Evolutionary conservation across 2,797 vertebrate genomes (phyloP).

Genomic region (Sylvia borin): DNA sequence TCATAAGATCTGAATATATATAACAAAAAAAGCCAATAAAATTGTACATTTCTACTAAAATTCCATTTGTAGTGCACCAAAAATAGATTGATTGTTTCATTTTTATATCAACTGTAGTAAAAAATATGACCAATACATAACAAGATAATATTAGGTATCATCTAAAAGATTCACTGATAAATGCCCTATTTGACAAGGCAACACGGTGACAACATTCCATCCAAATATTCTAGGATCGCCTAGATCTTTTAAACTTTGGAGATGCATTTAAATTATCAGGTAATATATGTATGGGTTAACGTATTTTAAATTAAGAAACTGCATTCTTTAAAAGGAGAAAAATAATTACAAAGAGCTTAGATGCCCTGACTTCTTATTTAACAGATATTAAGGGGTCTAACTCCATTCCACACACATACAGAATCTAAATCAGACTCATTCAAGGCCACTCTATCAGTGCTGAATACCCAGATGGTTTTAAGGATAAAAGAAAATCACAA

Average conservation of each 20-base stretch:
- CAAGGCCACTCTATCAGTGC: neutral
- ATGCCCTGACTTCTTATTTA: neutral
- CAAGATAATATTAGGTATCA: neutral
- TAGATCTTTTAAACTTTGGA: neutral
- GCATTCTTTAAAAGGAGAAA: neutral
- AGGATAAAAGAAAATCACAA: neutral
- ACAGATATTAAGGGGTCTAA: neutral
- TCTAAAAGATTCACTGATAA: neutral
- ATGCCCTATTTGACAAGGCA: neutral
- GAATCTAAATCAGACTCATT: neutral
- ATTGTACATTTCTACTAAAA: neutral
- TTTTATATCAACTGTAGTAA: neutral
- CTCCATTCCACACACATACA: neutral
- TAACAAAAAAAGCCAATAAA: neutral
- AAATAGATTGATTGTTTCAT: neutral
- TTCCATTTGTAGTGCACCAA: neutral
- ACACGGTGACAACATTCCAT: neutral
- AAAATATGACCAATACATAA: neutral
- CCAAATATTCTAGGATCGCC: neutral
- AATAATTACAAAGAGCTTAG: neutral
- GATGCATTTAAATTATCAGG: neutral
- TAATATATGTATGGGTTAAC: neutral
- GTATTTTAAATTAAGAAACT: neutral
- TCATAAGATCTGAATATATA: neutral
- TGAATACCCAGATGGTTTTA: neutral